Base-by-base conservation (phyloP, 2,888 invertebrate genomes). In the Gymnoscelis rufifasciata region DNA sequence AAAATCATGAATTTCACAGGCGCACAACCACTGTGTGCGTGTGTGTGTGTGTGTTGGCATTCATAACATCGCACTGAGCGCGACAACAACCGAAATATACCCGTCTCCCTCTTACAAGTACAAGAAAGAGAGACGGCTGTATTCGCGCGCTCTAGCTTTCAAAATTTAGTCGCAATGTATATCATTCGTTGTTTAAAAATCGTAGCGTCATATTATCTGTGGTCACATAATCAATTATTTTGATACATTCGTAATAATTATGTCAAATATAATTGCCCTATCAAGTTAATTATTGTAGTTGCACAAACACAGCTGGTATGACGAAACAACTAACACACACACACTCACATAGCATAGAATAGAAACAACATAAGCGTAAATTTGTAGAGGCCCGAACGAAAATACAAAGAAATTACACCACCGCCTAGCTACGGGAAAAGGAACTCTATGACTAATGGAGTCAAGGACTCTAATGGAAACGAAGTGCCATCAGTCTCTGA, bases 401-500 rank as follows among this genome's bases (percentile, higher is more conserved):
- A 76, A 53, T 82, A 80, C 69, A 86, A 86, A 68, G 87, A 83
- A 53, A 71, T 62, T 40, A 80, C 86, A 11, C 78, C 86, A 12
- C 66, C 75, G 38, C 57, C 74, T 24, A 66, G 76, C 60, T 83
- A 82, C 78, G 71, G 70, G 67, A 83, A 84, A 66, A 66, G 80
- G 41, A 70, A 63, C 62, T 78, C 80, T 40, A 75, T 81, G 74
- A 59, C 71, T 14, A 86, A 89, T 60, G 88, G 88, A 30, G 68
- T 77, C 36, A 90, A 89, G 58, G 90, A 91, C 66, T 89, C 84
- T 54, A 91, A 92, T 66, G 90, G 91, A 10, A 91, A 91, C 63
- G 88, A 89, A 56, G 81, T 88, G 50, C 87, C 90, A 2, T 89
- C 90, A 3, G 90, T 91, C 3, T 89, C 90, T 1, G 91, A 91